These are phyloP conservation scores for Subacronicta megacephala DNA, from an alignment of 2,888 invertebrate species.

Conservation along the genomic window DNA sequence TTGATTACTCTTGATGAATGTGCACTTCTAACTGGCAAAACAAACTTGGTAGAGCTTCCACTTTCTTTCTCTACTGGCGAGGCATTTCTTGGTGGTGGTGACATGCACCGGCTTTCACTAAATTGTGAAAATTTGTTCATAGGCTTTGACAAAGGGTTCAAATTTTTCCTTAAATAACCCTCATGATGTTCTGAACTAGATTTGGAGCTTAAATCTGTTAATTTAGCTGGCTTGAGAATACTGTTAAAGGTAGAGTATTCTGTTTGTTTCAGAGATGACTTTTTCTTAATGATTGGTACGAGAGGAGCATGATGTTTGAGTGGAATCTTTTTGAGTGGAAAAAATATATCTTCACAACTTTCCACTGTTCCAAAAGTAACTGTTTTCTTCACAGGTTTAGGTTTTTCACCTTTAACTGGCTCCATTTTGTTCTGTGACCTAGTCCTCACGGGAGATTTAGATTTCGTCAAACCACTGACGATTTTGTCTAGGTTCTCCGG, in stretches of 20 bases:
- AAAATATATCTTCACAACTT: conserved; percentile 90
- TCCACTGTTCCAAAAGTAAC: conserved; percentile 91
- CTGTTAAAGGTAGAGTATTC: conserved; percentile 89
- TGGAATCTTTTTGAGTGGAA: conserved; percentile 88
- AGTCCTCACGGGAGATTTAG: conserved; percentile 84
- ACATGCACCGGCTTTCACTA: conserved; percentile 82
- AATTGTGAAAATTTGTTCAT: conserved; percentile 86
- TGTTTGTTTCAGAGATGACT: conserved; percentile 88
- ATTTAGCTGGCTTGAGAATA: conserved; percentile 90
- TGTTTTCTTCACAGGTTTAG: conserved; percentile 90
- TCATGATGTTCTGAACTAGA: conserved; percentile 86
- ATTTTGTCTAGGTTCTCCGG: conserved; percentile 67
- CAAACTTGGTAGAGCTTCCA: conserved; percentile 89
- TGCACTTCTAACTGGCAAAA: conserved; percentile 94
- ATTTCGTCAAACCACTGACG: conserved; percentile 68
- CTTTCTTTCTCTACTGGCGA: conserved; percentile 81
- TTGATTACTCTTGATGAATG: conserved; percentile 96
- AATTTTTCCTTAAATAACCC: conserved; percentile 83
- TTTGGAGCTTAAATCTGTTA: conserved; percentile 91
- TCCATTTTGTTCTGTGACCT: conserved; percentile 89
- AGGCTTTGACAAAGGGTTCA: conserved; percentile 84
- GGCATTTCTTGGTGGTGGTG: conserved; percentile 81
- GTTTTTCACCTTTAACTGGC: conserved; percentile 79
- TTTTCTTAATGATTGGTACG: conserved; percentile 91
- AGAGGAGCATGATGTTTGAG: conserved; percentile 90